Percentiles rank a stretch among this genome's conserved stretches.
These are phyloP conservation scores for Macaca nemestrina DNA, from an alignment of 2,113 vertebrate species.

Conservation along the genomic window DNA sequence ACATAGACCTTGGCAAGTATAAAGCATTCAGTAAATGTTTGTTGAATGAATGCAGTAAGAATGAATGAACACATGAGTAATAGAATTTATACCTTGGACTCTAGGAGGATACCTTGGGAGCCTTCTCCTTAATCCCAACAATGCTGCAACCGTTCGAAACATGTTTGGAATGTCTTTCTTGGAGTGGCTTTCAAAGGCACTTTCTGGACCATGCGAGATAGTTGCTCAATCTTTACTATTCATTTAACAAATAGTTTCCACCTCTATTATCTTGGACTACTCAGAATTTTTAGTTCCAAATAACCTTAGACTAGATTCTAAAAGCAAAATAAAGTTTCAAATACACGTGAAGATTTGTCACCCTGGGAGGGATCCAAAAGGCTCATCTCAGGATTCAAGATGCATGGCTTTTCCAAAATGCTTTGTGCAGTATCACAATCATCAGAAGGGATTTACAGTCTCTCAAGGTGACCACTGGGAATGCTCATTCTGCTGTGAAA, in stretches of 20 bases:
- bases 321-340: slow-evolving; percentile 37
- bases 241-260: slow-evolving; percentile 19
- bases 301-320: not conserved
- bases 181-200: slow-evolving; percentile 36
- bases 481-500: not conserved
- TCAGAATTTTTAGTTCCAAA: slow-evolving; percentile 43
- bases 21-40: slow-evolving; percentile 32
- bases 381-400: not conserved
- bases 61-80: not conserved
- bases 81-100: slow-evolving; percentile 39
- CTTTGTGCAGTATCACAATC: not conserved
- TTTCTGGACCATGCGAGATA: slow-evolving; percentile 6
- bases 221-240: not conserved
- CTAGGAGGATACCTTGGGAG: not conserved
- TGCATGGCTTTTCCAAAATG: slow-evolving; percentile 27
- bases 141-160: slow-evolving; percentile 5
- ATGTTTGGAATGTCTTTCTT: slow-evolving; percentile 43
- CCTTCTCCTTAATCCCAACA: slow-evolving; percentile 49
- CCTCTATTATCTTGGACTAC: not conserved
- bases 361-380: not conserved
- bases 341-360: not conserved
- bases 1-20: not conserved
- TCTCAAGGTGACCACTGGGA: not conserved
- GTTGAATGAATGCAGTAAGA: slow-evolving; percentile 24
- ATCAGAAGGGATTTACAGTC: not conserved